Evolutionary conservation across 2,113 vertebrate genomes (phyloP).

Genomic region (Trachemys scripta): DNA sequence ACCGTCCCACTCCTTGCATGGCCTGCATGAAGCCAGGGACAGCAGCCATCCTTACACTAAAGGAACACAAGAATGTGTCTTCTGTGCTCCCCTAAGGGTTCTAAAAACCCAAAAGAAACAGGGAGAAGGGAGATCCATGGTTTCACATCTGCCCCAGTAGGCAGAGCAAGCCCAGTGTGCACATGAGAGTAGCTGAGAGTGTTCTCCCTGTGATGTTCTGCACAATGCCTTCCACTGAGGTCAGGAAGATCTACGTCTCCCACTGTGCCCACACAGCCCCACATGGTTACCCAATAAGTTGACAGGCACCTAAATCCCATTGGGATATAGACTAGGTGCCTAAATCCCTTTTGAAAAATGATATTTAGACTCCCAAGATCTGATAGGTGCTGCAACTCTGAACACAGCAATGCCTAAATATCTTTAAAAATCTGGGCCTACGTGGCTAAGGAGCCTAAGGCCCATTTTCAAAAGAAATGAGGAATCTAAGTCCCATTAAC

Average conservation of each 20-base stretch:
- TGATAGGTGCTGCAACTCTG: background rate
- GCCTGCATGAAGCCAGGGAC: background rate
- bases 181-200: background rate
- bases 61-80: background rate
- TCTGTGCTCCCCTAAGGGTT: background rate
- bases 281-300: background rate
- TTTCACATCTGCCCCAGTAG: background rate
- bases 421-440: fast-evolving
- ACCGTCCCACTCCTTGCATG: fast-evolving
- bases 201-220: background rate
- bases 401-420: background rate
- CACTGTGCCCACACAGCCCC: background rate
- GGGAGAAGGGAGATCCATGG: background rate
- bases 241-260: background rate
- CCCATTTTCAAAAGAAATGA: background rate
- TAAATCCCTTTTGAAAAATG: background rate
- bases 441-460: background rate
- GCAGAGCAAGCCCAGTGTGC: background rate
- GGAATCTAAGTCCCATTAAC: background rate
- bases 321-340: background rate
- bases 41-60: background rate
- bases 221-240: background rate
- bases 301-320: background rate
- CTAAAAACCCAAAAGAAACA: background rate
- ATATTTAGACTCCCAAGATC: background rate